Percentiles rank a stretch among this genome's conserved stretches.
These are phyloP conservation scores for Malacoraja senta DNA, from an alignment of 2,797 vertebrate genomes.

Conservation along the genomic window DNA sequence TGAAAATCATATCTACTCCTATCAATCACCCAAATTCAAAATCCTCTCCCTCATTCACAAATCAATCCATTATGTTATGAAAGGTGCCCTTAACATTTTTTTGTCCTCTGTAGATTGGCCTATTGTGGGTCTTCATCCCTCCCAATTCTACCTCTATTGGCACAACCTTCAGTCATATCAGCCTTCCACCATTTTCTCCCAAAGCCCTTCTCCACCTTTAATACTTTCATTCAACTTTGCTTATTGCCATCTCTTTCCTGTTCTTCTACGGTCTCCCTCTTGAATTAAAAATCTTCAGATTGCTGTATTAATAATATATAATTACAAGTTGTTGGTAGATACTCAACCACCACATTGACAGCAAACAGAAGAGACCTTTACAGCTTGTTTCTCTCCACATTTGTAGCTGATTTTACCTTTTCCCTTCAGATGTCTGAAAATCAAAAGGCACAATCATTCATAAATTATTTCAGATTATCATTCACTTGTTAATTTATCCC, in stretches of 20 bases:
- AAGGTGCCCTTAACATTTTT: not conserved
- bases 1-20: not conserved
- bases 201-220: not conserved
- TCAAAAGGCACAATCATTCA: not conserved
- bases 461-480: not conserved
- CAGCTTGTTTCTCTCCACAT: not conserved
- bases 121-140: not conserved
- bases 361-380: not conserved
- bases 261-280: not conserved
- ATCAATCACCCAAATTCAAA: not conserved
- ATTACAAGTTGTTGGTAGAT: not conserved
- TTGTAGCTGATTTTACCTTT: not conserved
- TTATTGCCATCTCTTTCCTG: not conserved
- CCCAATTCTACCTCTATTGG: not conserved
- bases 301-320: not conserved
- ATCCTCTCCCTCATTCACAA: not conserved
- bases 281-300: not conserved
- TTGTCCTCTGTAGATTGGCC: not conserved
- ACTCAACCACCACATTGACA: not conserved
- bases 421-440: not conserved
- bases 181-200: not conserved
- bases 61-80: not conserved
- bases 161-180: not conserved
- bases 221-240: not conserved
- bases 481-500: not conserved